A percentile compares a stretch with the other conserved stretches of the same genome.
These are phyloP conservation scores for Gonatopus flavifemur DNA, from an alignment of 1,140 invertebrate genomes.

Conservation along the genomic window DNA sequence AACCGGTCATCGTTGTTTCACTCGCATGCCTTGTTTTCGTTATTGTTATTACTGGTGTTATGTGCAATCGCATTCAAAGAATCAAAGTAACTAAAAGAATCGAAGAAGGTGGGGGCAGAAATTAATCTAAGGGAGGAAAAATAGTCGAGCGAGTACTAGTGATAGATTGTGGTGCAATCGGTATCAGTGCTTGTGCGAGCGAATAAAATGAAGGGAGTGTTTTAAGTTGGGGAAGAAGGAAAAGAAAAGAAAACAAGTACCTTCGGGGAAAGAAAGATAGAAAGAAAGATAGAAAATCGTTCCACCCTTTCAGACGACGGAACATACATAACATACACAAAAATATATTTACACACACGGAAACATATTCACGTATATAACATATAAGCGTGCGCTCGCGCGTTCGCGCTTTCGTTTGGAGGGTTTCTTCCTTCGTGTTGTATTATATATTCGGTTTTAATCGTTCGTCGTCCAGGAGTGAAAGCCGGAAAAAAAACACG, in stretches of 20 bases:
- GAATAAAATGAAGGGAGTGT: neutral
- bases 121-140: conserved; percentile 9
- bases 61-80: too few relatives aligned
- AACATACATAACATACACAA: too few relatives aligned
- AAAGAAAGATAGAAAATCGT: conserved; percentile 24
- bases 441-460: too few relatives aligned
- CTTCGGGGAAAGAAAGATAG: conserved; percentile 1
- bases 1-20: conserved; percentile 14
- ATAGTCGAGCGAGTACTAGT: too few relatives aligned
- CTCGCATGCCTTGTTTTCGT: too few relatives aligned
- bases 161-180: conserved; percentile 8
- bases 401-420: conserved; percentile 29
- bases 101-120: conserved; percentile 2
- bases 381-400: conserved; percentile 14
- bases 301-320: conserved; percentile 16
- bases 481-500: too few relatives aligned
- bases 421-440: conserved; percentile 33
- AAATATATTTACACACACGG: conserved; percentile 13
- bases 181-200: too few relatives aligned
- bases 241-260: neutral
- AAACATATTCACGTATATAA: conserved; percentile 1
- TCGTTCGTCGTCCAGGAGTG: too few relatives aligned
- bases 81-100: too few relatives aligned
- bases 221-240: too few relatives aligned
- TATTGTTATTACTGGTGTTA: too few relatives aligned